Evolutionary conservation across 2,113 vertebrate species (phyloP).

Genomic region (Cygnus atratus): DNA sequence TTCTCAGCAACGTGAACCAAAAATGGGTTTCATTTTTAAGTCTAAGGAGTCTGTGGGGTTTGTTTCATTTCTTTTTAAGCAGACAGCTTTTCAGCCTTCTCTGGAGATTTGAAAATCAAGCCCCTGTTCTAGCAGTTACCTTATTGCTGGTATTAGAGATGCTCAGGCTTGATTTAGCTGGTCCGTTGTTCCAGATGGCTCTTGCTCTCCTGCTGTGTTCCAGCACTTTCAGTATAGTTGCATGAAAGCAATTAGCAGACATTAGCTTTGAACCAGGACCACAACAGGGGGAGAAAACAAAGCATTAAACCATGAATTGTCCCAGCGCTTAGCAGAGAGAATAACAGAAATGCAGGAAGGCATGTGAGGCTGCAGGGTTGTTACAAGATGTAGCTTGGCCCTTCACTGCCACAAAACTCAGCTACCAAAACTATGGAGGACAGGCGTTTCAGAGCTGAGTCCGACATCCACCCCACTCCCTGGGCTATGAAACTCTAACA

Average conservation of each 20-base stretch:
- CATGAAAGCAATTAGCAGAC: neutral
- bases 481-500: neutral
- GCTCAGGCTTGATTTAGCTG: neutral
- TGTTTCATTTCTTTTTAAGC: neutral
- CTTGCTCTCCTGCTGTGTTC: neutral
- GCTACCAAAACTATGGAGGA: neutral
- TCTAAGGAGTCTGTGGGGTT: neutral
- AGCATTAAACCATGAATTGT: neutral
- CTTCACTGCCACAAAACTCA: neutral
- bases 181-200: neutral
- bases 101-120: neutral
- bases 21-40: neutral
- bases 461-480: accelerated
- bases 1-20: neutral
- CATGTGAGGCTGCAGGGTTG: neutral
- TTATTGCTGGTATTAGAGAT: neutral
- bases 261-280: neutral
- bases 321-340: neutral
- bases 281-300: neutral
- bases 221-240: neutral
- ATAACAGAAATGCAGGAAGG: neutral
- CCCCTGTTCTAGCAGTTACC: neutral
- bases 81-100: neutral
- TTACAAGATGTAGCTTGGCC: neutral
- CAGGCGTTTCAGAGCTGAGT: neutral